Conservation (phyloP, 1,140 invertebrate genomes). For the Trichomalopsis sarcophagae region DNA sequence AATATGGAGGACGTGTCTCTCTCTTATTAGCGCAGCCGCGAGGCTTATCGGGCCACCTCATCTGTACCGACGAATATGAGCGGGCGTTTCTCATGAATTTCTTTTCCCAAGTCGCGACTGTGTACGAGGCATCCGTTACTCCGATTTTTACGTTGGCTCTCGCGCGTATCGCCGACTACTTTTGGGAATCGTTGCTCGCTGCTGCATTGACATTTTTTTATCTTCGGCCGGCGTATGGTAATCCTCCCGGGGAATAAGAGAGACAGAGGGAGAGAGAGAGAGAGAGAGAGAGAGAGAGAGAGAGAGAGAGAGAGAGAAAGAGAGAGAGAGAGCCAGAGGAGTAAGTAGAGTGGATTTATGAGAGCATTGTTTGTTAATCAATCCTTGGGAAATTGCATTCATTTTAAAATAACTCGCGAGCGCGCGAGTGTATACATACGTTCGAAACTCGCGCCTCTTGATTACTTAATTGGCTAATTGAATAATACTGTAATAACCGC, state of each 20-base stretch:
- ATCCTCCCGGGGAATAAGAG: not conserved
- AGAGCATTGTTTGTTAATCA: conserved; percentile 6
- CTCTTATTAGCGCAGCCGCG: conserved; percentile 5
- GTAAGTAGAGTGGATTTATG: conserved; percentile 1
- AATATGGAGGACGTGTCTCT: conserved; percentile 55
- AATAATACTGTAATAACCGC: too few species aligned
- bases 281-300: too few species aligned
- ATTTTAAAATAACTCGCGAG: not conserved
- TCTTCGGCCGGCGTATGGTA: not conserved
- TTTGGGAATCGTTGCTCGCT: not conserved
- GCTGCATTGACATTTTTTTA: not conserved
- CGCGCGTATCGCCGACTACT: not conserved
- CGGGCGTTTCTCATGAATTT: conserved; percentile 31
- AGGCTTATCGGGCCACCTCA: not conserved
- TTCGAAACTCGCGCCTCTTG: not conserved
- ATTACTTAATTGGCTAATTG: not conserved
- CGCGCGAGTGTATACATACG: not conserved
- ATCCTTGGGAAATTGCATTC: not conserved
- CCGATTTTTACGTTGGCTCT: not conserved
- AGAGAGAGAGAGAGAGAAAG: too few species aligned
- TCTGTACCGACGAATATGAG: conserved; percentile 14
- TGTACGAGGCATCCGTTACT: not conserved
- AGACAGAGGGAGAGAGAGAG: too few species aligned
- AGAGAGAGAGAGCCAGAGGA: not conserved
- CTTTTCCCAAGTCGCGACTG: not conserved